Evolutionary conservation across 2,888 invertebrate species (phyloP).

Genomic region (Tridacna gigas): DNA sequence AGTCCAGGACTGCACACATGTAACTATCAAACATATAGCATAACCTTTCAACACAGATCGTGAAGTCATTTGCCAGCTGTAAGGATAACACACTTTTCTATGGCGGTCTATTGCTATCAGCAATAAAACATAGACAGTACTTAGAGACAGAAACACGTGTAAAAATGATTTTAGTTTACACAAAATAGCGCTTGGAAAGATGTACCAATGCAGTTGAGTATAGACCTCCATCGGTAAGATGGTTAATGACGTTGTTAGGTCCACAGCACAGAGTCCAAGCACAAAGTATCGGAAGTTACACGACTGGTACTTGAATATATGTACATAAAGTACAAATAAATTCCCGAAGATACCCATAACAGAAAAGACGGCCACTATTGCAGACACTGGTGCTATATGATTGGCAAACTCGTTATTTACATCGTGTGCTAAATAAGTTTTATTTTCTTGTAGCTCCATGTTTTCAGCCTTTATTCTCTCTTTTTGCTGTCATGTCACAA

Average conservation of each 20-base stretch:
- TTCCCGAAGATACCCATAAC: constrained; percentile 46
- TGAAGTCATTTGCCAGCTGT: constrained; percentile 41
- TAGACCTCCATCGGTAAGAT: constrained; percentile 44
- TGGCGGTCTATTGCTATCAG: constrained; percentile 54
- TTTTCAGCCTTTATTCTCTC: not conserved
- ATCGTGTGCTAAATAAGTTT: not conserved
- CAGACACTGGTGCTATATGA: constrained; percentile 34
- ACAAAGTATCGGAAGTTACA: constrained; percentile 45
- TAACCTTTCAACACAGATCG: constrained; percentile 30
- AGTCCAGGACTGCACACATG: constrained; percentile 37
- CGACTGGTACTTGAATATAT: constrained; percentile 49
- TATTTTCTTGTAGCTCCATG: not conserved
- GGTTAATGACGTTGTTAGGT: constrained; percentile 33
- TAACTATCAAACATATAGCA: constrained; percentile 31
- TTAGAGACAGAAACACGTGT: constrained; percentile 41
- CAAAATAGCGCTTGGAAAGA: constrained; percentile 40
- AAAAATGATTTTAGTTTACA: constrained; percentile 49
- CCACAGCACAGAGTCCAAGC: constrained; percentile 41
- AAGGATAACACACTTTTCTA: constrained; percentile 44
- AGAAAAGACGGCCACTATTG: constrained; percentile 37
- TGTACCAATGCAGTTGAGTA: constrained; percentile 51
- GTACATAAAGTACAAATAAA: constrained; percentile 47
- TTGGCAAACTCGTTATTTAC: constrained; percentile 34
- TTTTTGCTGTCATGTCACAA: not conserved
- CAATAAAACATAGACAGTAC: constrained; percentile 47